A percentile compares a stretch with the other conserved stretches of the same genome.
Evolutionary conservation across 2,797 vertebrate species (phyloP).

Genomic region (Labeo calbasu): DNA sequence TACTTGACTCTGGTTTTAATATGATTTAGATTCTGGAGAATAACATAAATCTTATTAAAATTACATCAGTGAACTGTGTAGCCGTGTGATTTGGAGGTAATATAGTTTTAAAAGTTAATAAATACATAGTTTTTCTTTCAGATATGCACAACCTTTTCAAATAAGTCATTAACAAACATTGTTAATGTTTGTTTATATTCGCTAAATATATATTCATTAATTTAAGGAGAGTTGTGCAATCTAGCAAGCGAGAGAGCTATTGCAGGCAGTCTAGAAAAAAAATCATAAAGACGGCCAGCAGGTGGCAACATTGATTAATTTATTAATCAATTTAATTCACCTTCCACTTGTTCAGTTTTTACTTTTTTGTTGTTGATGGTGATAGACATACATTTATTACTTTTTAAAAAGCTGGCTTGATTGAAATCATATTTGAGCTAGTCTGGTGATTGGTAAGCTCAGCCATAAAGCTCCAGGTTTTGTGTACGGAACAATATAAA

Average conservation of each 20-base stretch:
- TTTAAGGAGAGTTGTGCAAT: neutral
- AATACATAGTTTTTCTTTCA: neutral
- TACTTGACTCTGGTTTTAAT: neutral
- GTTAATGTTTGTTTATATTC: neutral
- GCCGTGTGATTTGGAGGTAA: neutral
- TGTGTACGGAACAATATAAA: slow-evolving; percentile 24
- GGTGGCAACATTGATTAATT: slow-evolving; percentile 11
- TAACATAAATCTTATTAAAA: neutral
- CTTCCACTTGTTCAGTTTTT: neutral
- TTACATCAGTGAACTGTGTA: neutral
- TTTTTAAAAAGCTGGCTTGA: slow-evolving; percentile 15
- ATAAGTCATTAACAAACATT: neutral
- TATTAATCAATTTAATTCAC: neutral
- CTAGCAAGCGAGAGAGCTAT: neutral
- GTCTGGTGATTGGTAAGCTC: slow-evolving; percentile 23
- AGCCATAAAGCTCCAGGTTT: neutral
- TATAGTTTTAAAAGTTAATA: neutral
- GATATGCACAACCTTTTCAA: neutral
- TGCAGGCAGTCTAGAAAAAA: neutral
- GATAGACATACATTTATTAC: neutral
- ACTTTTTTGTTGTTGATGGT: neutral
- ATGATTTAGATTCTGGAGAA: neutral
- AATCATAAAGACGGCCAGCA: neutral
- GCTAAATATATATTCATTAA: neutral
- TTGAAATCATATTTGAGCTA: slow-evolving; percentile 10